A percentile compares a stretch with the other conserved stretches of the same genome.
Conservation (phyloP, 2,888 invertebrate species). For the Halocaridina rubra region DNA sequence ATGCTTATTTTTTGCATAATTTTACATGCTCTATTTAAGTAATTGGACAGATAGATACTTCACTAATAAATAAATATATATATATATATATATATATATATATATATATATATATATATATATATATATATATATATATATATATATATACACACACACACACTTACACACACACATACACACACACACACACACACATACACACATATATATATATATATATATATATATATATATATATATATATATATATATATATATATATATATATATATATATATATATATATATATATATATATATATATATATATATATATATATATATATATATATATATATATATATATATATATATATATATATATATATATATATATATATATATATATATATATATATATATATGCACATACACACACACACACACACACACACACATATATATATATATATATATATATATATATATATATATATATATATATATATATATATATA, state of each 20-base stretch:
- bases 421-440: neutral
- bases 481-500: neutral
- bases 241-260: constrained; percentile 8
- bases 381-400: neutral
- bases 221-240: neutral
- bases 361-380: constrained; percentile 1
- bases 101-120: constrained; percentile 5
- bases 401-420: constrained; percentile 3
- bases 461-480: neutral
- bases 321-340: neutral
- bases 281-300: neutral
- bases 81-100: constrained; percentile 8
- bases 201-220: neutral
- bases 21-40: neutral
- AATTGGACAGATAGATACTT: neutral
- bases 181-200: neutral
- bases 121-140: neutral
- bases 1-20: no score
- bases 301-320: neutral
- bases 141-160: constrained; percentile 8
- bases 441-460: neutral
- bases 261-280: neutral
- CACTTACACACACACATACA: neutral
- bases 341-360: neutral
- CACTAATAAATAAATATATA: neutral